phyloP scores from a whole-genome alignment of 1,140 invertebrate species.

The Panagrolaimus sp. region DNA sequence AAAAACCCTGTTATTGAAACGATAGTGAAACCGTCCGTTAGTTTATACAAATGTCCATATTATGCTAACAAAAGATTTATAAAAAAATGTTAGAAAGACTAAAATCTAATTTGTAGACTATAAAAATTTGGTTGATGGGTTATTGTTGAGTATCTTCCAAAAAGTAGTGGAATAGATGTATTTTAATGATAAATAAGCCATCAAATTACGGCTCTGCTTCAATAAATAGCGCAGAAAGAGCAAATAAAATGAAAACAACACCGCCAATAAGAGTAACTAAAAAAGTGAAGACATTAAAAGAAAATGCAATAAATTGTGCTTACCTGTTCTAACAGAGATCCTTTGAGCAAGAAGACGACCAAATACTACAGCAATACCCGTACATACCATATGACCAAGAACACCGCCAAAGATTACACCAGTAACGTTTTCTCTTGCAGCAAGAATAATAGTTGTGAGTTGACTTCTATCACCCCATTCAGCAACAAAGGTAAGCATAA shows the following conservation, averaged over 20 bases:
- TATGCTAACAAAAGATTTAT: no score
- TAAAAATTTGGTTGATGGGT: no score
- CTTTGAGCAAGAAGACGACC: slow-evolving; percentile 88
- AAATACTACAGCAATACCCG: slow-evolving; percentile 87
- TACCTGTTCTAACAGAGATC: slow-evolving; percentile 85
- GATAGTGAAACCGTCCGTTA: no score
- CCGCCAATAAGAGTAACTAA: slow-evolving; percentile 81
- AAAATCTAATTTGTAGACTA: no score
- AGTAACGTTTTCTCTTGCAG: slow-evolving; percentile 79
- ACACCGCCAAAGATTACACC: slow-evolving; percentile 88
- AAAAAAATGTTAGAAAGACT: no score
- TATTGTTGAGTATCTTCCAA: no score
- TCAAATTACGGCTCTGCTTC: slow-evolving; percentile 18
- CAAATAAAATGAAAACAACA: slow-evolving; percentile 84
- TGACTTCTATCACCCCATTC: slow-evolving; percentile 99
- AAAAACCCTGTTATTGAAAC: no score
- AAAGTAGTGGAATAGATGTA: no score
- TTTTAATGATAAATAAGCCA: no score
- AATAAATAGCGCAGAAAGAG: slow-evolving; percentile 64
- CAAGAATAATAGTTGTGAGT: slow-evolving; percentile 88
- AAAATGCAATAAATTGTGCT: slow-evolving; percentile 44
- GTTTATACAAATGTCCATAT: no score
- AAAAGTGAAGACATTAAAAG: slow-evolving; percentile 18
- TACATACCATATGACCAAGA: slow-evolving; percentile 86
- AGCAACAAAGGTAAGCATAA: slow-evolving; percentile 90